A percentile compares a stretch with the other conserved stretches of the same genome.
These are phyloP conservation scores for Melipona quadrifasciata DNA, from an alignment of 1,140 invertebrate species.

Conservation along the genomic window DNA sequence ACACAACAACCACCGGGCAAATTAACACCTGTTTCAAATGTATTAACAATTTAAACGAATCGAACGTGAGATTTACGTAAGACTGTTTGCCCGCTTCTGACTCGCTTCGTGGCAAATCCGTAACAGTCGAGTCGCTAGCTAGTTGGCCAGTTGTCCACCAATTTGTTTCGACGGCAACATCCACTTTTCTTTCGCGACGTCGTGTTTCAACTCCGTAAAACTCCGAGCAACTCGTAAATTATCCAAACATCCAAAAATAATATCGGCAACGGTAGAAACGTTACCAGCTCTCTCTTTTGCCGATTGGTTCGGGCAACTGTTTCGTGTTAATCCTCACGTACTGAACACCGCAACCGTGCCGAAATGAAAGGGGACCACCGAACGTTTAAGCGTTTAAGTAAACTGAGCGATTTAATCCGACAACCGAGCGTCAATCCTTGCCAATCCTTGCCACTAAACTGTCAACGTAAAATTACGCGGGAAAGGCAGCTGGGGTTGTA, in stretches of 20 bases:
- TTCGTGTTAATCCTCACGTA: too few species aligned
- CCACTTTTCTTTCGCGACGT: too few species aligned
- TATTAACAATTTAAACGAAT: background rate
- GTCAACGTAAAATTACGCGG: slow-evolving; percentile 14
- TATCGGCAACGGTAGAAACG: background rate
- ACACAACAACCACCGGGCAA: background rate
- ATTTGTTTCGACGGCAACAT: background rate
- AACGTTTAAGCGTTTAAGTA: background rate
- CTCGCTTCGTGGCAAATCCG: too few species aligned
- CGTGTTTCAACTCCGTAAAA: background rate
- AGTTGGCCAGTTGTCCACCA: too few species aligned
- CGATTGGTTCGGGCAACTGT: background rate
- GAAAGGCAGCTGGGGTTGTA: slow-evolving; percentile 21
- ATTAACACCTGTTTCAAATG: background rate
- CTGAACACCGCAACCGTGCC: too few species aligned
- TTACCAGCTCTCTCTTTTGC: background rate
- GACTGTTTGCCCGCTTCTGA: too few species aligned
- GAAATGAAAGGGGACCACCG: background rate
- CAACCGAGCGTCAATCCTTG: too few species aligned
- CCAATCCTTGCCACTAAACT: background rate
- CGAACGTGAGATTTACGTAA: too few species aligned
- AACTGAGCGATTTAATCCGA: background rate
- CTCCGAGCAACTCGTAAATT: background rate
- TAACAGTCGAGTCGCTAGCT: too few species aligned
- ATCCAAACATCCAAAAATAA: background rate